Base-by-base conservation (phyloP, 64 coral and sea anemone species). In the Astreopora myriophthalma region DNA sequence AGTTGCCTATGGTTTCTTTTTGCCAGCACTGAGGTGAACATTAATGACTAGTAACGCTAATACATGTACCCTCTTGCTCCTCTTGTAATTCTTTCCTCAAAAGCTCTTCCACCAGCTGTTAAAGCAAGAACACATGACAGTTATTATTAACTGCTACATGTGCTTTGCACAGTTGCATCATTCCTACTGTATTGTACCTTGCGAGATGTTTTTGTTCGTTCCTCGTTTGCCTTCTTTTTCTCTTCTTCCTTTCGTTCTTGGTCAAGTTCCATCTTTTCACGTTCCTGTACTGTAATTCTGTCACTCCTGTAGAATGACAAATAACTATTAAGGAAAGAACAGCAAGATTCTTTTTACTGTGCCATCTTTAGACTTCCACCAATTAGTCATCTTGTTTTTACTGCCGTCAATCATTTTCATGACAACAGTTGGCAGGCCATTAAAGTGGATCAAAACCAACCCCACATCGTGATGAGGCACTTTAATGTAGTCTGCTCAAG, bases 211-310 rank as follows among this genome's bases (percentile, higher is more conserved):
- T 85, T 90, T 57, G 69, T 74, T 86, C 93, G 91, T 70, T 95
- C 93, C 60, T 95, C 93, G 44, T 77, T 65, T 14, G 85, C 3
- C 71, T 87, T 95, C 73, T 91, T 95, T 73, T 95, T 95, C 39
- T 95, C 82, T 71, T 91, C 93, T 77, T 95, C 93, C 65, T 95
- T 84, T 58, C 68, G 36, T 61, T 91, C 93, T 44, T 86, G 80
- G 36, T 95, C 93, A 63, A 95, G 49, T 61, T 89, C 79, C 88
- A 95, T 95, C 57, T 87, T 86, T 33, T 95, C 87, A 40, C 88
- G 79, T 86, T 95, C 93, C 77, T 95, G 93, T 37, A 95, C 87
- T 76, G 93, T 95, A 14, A 95, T 81, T 87, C 93, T 91, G 38
- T 95, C 93, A 86, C 87, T 79, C 70, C 93, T 95, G 48, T 1